These are phyloP conservation scores for Galeopsomyia nigrocyanea DNA, from an alignment of 2,888 invertebrate species.

Conservation along the genomic window DNA sequence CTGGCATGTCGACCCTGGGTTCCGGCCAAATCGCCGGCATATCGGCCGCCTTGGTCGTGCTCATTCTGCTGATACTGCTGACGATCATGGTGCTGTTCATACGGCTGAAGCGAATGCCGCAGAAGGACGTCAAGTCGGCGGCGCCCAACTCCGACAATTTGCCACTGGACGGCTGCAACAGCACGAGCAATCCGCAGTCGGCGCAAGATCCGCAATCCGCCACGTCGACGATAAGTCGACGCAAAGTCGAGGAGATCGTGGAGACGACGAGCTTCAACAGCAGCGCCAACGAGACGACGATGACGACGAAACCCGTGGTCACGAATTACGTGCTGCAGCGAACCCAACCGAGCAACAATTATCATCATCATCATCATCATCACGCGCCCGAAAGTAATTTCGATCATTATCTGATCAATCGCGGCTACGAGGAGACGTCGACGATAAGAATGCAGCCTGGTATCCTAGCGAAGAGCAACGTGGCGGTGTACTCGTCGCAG, in stretches of 20 bases:
- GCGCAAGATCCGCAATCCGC: constrained; percentile 51
- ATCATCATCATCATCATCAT: constrained; percentile 21
- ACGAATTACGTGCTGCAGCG: constrained; percentile 32
- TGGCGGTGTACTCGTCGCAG: constrained; percentile 73
- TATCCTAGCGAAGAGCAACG: constrained; percentile 57
- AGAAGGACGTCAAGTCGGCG: constrained; percentile 83
- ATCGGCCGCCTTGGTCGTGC: constrained; percentile 84
- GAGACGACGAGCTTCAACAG: constrained; percentile 43
- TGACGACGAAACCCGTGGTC: not conserved
- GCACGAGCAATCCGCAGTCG: constrained; percentile 13
- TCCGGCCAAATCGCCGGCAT: constrained; percentile 89
- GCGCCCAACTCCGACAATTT: constrained; percentile 71
- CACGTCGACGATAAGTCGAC: constrained; percentile 53
- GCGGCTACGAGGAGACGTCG: constrained; percentile 74
- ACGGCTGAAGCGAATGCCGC: constrained; percentile 80
- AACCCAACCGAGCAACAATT: too few species aligned
- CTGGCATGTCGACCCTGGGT: constrained; percentile 85
- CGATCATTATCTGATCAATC: constrained; percentile 70
- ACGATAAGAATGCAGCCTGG: constrained; percentile 77
- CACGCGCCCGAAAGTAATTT: too few species aligned
- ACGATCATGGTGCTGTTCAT: constrained; percentile 81
- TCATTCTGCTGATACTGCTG: constrained; percentile 82
- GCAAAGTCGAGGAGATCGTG: constrained; percentile 59
- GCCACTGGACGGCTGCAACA: constrained; percentile 48
- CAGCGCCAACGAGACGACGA: too few species aligned